These are phyloP conservation scores for Tychaedon coryphoeus DNA, from an alignment of 2,113 vertebrate genomes.

Conservation along the genomic window DNA sequence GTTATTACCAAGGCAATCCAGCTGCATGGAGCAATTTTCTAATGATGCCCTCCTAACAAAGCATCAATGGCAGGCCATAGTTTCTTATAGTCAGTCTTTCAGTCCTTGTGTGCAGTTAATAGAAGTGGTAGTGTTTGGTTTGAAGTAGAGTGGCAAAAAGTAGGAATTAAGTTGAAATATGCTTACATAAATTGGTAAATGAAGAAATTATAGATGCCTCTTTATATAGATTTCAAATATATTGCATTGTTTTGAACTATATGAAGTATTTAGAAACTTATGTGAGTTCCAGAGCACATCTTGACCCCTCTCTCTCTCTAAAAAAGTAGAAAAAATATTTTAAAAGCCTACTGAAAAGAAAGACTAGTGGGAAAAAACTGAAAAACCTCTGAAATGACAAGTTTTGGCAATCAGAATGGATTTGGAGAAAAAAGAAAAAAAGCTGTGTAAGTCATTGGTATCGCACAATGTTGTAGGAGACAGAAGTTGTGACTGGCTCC, in stretches of 20 bases:
- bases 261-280: neutral
- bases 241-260: neutral
- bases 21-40: neutral
- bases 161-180: neutral
- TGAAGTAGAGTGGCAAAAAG: neutral
- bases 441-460: neutral
- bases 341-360: neutral
- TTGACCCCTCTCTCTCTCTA: neutral
- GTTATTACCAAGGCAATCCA: neutral
- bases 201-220: neutral
- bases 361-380: neutral
- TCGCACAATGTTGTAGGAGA: rapidly evolving
- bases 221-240: neutral
- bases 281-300: rapidly evolving
- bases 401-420: neutral
- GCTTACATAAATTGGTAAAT: neutral
- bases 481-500: neutral
- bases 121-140: neutral
- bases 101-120: neutral
- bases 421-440: neutral
- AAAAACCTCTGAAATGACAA: neutral
- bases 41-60: neutral
- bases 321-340: neutral
- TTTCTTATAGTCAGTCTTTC: neutral
- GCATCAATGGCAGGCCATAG: neutral